A percentile compares a stretch with the other conserved stretches of the same genome.
Evolutionary conservation across 2,113 vertebrate species (phyloP).

Genomic region (Crotalus horridus): DNA sequence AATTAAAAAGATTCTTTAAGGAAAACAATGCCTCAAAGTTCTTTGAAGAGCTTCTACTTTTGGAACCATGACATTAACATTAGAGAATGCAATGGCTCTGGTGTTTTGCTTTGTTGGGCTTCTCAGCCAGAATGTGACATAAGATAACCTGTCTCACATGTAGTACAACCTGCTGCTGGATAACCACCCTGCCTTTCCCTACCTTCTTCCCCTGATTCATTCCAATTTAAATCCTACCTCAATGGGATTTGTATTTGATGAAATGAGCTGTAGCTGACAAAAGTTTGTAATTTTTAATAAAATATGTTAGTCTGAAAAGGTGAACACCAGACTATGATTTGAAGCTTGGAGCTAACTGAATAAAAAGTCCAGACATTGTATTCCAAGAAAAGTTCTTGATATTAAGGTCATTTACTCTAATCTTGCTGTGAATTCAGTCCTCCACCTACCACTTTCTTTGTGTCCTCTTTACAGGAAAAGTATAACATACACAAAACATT

Average conservation of each 20-base stretch:
- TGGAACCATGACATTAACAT: too few species aligned
- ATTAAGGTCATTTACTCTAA: neutral
- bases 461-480: conserved; percentile 8
- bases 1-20: too few species aligned
- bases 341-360: neutral
- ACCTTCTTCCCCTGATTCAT: neutral
- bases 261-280: neutral
- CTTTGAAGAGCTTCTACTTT: too few species aligned
- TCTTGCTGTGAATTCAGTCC: neutral
- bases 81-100: too few species aligned
- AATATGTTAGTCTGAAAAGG: neutral
- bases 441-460: neutral
- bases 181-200: neutral
- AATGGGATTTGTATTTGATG: neutral
- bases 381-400: neutral
- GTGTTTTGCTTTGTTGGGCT: too few species aligned
- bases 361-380: neutral
- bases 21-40: too few species aligned
- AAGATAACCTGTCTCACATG: neutral
- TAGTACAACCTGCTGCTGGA: neutral
- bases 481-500: neutral
- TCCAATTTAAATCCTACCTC: neutral
- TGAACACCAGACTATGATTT: neutral
- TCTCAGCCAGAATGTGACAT: too few species aligned
- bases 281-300: neutral